Percentiles rank a stretch among this genome's conserved stretches.
Evolutionary conservation across 2,113 vertebrate genomes (phyloP).

Genomic region (Oxygymnocypris stewartii): DNA sequence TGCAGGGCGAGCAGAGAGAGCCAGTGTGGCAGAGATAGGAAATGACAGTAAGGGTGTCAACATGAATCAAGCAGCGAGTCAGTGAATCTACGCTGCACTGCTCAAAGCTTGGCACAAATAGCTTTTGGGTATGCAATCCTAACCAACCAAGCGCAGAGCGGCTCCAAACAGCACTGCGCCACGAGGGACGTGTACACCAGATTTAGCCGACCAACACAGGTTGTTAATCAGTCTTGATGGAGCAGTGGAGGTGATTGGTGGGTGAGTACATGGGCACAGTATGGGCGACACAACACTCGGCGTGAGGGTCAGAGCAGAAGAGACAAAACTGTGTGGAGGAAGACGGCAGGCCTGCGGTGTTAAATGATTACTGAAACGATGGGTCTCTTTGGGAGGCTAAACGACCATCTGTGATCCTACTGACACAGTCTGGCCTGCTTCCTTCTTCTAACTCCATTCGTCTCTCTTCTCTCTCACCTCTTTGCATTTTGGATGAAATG

Average conservation of each 20-base stretch:
- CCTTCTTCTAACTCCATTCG: constrained; percentile 35
- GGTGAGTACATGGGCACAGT: constrained; percentile 46
- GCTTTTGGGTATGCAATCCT: not conserved
- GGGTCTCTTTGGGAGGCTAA: constrained; percentile 76
- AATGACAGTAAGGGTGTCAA: constrained; percentile 45
- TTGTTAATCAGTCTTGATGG: constrained; percentile 55
- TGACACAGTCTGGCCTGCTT: constrained; percentile 62
- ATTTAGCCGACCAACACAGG: not conserved
- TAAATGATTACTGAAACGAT: constrained; percentile 69
- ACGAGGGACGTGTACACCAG: not conserved
- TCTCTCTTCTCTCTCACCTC: constrained; percentile 28
- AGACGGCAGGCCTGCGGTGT: constrained; percentile 10
- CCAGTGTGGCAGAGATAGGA: not conserved
- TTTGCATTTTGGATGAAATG: not conserved
- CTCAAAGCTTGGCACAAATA: constrained; percentile 28
- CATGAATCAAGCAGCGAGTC: constrained; percentile 47
- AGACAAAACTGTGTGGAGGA: constrained; percentile 35
- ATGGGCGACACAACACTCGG: constrained; percentile 58
- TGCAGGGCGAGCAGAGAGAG: not conserved
- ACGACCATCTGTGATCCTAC: constrained; percentile 77
- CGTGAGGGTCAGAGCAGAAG: constrained; percentile 50
- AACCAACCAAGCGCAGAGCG: not conserved
- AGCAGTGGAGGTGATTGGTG: too few relatives aligned
- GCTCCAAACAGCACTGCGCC: not conserved
- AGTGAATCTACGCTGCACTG: constrained; percentile 38